Evolutionary conservation across 2,797 vertebrate species (phyloP).

Genomic region (Garrulus glandarius): DNA sequence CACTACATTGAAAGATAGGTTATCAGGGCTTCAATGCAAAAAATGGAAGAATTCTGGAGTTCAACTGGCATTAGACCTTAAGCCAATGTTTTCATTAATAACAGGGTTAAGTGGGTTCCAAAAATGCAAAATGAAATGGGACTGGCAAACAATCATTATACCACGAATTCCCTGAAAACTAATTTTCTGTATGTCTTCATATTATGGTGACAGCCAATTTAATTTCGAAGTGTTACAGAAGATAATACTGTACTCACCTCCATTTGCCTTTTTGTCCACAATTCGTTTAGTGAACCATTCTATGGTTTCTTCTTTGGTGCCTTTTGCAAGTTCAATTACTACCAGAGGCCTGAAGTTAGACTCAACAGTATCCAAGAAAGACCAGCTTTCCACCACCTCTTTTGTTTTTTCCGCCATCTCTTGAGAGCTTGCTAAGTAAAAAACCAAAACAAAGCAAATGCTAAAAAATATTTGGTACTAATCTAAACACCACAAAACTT

Average conservation of each 20-base stretch:
- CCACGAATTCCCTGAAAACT: background rate
- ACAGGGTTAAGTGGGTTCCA: background rate
- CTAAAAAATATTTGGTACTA: background rate
- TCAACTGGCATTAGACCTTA: background rate
- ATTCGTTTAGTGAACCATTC: conserved; percentile 88
- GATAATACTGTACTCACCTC: conserved; percentile 77
- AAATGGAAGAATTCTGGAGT: background rate
- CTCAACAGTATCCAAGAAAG: conserved; percentile 67
- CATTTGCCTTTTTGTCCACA: conserved; percentile 81
- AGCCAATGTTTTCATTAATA: background rate
- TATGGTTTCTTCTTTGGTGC: conserved; percentile 84
- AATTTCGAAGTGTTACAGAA: background rate
- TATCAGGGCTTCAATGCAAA: background rate
- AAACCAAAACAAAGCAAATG: background rate
- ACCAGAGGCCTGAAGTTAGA: conserved; percentile 84
- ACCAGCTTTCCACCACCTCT: conserved; percentile 71
- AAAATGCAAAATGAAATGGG: background rate
- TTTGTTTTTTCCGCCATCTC: conserved; percentile 67
- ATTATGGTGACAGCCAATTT: background rate
- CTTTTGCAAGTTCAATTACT: conserved; percentile 85
- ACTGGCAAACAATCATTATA: background rate
- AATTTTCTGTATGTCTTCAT: background rate
- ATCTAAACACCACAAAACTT: background rate
- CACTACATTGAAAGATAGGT: background rate
- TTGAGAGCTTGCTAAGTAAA: conserved; percentile 13